Evolutionary conservation across 2,888 invertebrate genomes (phyloP).

Genomic region (Chaitophorus viminalis): DNA sequence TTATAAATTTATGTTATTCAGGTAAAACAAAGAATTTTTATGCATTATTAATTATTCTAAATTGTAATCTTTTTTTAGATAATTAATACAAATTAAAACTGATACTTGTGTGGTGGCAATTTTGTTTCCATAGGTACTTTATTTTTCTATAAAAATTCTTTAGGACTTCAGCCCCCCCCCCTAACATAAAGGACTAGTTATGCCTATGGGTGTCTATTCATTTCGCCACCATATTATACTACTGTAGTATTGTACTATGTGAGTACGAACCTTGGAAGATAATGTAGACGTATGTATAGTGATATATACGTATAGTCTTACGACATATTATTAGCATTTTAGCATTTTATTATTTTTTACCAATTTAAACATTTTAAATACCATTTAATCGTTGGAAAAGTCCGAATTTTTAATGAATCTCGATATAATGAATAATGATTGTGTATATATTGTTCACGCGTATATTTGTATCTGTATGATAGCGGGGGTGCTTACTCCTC

Average conservation of each 20-base stretch:
- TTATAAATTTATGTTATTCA: no score
- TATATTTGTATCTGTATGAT: no score
- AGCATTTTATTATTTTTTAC: not conserved
- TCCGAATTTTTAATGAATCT: not conserved
- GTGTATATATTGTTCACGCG: not conserved
- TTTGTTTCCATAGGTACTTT: no score
- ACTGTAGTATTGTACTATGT: not conserved
- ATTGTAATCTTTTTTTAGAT: no score
- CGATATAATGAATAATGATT: not conserved
- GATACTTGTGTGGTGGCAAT: no score
- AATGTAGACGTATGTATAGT: not conserved
- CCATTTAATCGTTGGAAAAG: not conserved
- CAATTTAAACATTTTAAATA: not conserved
- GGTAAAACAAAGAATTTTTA: no score
- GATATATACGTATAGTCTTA: not conserved
- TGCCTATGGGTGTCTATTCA: no score
- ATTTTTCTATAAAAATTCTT: no score
- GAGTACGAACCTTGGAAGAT: not conserved
- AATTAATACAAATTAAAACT: no score
- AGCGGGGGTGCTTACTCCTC: constrained; percentile 14
- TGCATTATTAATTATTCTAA: no score
- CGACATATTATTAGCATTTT: not conserved
- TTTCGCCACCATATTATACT: not conserved
- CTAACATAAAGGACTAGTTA: no score
- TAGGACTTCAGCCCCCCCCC: no score